These are phyloP conservation scores for Bedellia somnulentella DNA, from an alignment of 2,888 invertebrate genomes.

Conservation along the genomic window DNA sequence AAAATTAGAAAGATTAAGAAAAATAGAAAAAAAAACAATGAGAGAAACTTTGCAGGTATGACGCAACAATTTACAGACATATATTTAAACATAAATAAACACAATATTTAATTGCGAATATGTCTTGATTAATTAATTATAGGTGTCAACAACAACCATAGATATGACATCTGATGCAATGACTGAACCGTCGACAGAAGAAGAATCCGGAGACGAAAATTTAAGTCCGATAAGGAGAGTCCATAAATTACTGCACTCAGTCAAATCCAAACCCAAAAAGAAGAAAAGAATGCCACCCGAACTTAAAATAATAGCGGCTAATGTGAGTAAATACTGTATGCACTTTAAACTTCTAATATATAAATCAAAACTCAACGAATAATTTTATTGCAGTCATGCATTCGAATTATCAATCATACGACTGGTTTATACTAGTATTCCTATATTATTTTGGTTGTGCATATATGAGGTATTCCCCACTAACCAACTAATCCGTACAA, in stretches of 20 bases:
- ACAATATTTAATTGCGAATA: not conserved
- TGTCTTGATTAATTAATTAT: no score
- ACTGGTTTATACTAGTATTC: no score
- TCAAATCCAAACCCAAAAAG: conserved; percentile 36
- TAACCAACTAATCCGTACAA: no score
- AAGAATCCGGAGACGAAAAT: conserved; percentile 50
- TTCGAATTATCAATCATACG: no score
- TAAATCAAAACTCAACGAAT: no score
- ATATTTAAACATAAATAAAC: not conserved
- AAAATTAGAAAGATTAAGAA: conserved; percentile 42
- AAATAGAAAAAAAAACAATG: conserved; percentile 44
- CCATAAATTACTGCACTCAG: conserved; percentile 36
- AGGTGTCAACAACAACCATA: conserved; percentile 63
- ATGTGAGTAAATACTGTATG: conserved; percentile 33
- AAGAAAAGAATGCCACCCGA: conserved; percentile 60
- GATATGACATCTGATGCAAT: conserved; percentile 69
- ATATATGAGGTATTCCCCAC: no score
- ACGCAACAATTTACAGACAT: not conserved
- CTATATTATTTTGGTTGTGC: no score
- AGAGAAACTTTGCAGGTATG: conserved; percentile 62
- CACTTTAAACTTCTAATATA: not conserved
- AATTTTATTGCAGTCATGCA: no score
- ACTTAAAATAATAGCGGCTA: conserved; percentile 46
- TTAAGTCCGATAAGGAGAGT: conserved; percentile 46
- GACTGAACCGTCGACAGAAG: conserved; percentile 66